Percentiles rank a stretch among this genome's conserved stretches.
Evolutionary conservation across 2,888 invertebrate species (phyloP).

Genomic region (Clivina fossor): DNA sequence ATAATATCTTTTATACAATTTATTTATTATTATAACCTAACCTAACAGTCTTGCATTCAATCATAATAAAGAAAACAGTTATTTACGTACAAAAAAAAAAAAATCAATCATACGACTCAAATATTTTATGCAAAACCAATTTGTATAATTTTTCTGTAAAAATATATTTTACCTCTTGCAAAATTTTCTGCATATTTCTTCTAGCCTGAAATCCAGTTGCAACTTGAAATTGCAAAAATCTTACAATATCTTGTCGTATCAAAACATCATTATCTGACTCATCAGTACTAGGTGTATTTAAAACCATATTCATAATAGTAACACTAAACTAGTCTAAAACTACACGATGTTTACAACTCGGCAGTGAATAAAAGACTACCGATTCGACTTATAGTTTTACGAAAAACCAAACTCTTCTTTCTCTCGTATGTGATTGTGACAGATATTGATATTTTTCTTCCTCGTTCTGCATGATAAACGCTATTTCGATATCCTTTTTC

Average conservation of each 20-base stretch:
- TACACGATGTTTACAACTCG: conserved; percentile 25
- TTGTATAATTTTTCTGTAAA: background rate
- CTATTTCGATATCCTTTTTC: too few species aligned
- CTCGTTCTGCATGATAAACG: too few species aligned
- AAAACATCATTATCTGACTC: conserved; percentile 14
- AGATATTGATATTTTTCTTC: conserved; percentile 26
- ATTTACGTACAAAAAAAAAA: too few species aligned
- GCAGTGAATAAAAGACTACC: conserved; percentile 26
- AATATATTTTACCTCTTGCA: conserved; percentile 18
- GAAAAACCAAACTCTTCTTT: conserved; percentile 16
- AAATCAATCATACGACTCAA: too few species aligned
- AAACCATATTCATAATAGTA: too few species aligned
- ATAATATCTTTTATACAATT: too few species aligned
- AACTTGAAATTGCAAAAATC: conserved; percentile 22
- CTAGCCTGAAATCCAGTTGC: conserved; percentile 13
- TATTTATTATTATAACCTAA: too few species aligned
- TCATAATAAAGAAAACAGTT: too few species aligned
- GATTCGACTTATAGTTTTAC: conserved; percentile 30
- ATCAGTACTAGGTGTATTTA: too few species aligned
- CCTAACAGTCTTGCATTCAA: too few species aligned
- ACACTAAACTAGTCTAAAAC: too few species aligned
- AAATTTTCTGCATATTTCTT: conserved; percentile 7
- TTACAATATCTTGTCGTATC: conserved; percentile 15
- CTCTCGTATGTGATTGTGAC: conserved; percentile 23
- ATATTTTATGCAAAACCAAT: too few species aligned